A percentile compares a stretch with the other conserved stretches of the same genome.
Conservation (phyloP, 1,140 invertebrate genomes). For the Atta texana region DNA sequence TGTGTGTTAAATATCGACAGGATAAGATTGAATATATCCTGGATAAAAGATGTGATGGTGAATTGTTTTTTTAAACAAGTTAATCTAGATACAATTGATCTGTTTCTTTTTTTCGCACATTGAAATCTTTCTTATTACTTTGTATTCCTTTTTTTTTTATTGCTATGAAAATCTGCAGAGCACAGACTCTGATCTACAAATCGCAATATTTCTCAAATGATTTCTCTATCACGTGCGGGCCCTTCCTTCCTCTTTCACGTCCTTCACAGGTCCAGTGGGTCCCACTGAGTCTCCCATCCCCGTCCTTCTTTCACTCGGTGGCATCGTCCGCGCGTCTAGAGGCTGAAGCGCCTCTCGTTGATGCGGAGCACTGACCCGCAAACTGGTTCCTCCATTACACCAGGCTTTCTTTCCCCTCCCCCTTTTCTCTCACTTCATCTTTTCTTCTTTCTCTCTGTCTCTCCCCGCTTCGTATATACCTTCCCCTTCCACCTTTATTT, state of each 20-base stretch:
- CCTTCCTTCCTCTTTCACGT: constrained; percentile 65
- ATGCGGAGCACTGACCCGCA: constrained; percentile 79
- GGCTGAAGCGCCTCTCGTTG: constrained; percentile 75
- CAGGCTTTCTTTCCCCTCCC: constrained; percentile 73
- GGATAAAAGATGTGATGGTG: background rate
- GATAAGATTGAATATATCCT: background rate
- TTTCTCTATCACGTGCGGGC: constrained; percentile 53
- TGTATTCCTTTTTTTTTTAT: background rate
- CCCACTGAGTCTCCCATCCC: constrained; percentile 60
- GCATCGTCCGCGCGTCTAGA: constrained; percentile 75
- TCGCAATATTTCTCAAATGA: constrained; percentile 4
- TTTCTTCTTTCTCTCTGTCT: constrained; percentile 47
- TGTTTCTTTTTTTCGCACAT: background rate
- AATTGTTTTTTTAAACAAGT: background rate
- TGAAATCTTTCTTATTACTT: background rate
- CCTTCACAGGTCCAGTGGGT: constrained; percentile 41
- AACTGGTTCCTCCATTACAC: constrained; percentile 79
- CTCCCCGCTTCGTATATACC: background rate
- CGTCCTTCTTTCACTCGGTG: constrained; percentile 75
- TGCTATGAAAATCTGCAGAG: background rate
- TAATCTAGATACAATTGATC: background rate
- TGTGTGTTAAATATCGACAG: background rate
- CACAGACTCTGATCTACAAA: background rate
- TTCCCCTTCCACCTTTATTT: constrained; percentile 25
- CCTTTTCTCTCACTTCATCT: constrained; percentile 60